phyloP scores from a whole-genome alignment of 2,888 invertebrate genomes.

The Hecatera dysodea region DNA sequence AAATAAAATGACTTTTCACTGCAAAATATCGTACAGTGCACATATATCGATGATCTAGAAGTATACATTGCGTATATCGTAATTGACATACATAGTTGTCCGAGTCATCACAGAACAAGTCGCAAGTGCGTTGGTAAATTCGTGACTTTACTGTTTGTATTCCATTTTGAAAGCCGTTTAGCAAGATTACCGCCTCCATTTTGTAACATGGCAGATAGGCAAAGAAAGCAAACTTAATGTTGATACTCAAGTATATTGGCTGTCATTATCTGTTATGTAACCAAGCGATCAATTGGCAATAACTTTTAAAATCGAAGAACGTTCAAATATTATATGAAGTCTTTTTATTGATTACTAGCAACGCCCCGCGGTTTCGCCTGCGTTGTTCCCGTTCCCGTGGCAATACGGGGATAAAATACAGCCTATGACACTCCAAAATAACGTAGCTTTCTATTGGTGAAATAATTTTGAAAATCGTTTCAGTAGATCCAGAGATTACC shows the following conservation, averaged over 20 bases:
- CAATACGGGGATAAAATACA: no score
- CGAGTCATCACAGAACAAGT: constrained; percentile 10
- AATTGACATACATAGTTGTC: constrained; percentile 23
- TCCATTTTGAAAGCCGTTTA: constrained; percentile 61
- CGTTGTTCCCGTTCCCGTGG: no score
- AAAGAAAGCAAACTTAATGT: constrained; percentile 48
- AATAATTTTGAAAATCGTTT: no score
- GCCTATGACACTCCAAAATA: no score
- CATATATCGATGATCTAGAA: not conserved
- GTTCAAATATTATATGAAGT: constrained; percentile 11
- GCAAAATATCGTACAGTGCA: no score
- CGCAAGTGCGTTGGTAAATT: constrained; percentile 37
- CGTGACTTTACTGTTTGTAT: constrained; percentile 59
- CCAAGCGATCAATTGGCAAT: constrained; percentile 25
- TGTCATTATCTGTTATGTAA: constrained; percentile 51
- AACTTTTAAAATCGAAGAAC: constrained; percentile 8
- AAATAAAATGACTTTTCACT: no score
- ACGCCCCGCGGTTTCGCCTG: no score
- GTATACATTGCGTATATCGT: constrained; percentile 4
- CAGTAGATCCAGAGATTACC: no score
- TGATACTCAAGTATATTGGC: constrained; percentile 46
- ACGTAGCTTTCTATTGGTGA: no score
- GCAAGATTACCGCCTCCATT: constrained; percentile 45
- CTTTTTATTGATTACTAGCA: constrained; percentile 7
- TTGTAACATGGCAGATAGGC: constrained; percentile 39